Conservation (phyloP, 2,888 invertebrate genomes). For the Tubulanus polymorphus region DNA sequence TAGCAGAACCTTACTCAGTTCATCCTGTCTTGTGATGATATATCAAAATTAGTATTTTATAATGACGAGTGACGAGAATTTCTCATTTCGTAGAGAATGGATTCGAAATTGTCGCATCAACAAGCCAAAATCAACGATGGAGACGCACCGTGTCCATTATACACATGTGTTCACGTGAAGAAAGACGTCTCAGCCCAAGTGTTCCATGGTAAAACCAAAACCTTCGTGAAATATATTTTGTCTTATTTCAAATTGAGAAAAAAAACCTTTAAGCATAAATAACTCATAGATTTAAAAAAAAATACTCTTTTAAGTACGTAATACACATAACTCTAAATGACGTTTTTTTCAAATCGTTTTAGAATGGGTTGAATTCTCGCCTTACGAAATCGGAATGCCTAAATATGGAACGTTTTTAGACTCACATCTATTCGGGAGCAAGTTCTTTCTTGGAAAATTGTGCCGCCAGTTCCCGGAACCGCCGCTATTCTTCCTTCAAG, state of each 20-base stretch:
- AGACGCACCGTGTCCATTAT: constrained; percentile 51
- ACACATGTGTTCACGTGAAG: constrained; percentile 56
- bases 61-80: no score
- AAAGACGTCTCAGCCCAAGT: constrained; percentile 54
- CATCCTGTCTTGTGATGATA: no score
- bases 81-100: constrained; percentile 27
- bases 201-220: constrained; percentile 49
- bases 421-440: constrained; percentile 51
- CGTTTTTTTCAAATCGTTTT: constrained; percentile 10
- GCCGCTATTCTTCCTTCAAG: constrained; percentile 55
- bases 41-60: no score
- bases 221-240: background rate
- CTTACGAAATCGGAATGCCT: constrained; percentile 55
- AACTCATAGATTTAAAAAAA: background rate
- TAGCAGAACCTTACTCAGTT: no score
- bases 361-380: constrained; percentile 57
- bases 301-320: no score
- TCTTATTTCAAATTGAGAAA: background rate
- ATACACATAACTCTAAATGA: background rate
- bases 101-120: constrained; percentile 34
- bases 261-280: background rate
- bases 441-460: constrained; percentile 52
- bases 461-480: constrained; percentile 50
- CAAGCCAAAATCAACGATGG: constrained; percentile 29
- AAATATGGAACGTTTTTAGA: constrained; percentile 56